phyloP scores from a whole-genome alignment of 2,113 vertebrate genomes.

The Monarcha castaneiventris region DNA sequence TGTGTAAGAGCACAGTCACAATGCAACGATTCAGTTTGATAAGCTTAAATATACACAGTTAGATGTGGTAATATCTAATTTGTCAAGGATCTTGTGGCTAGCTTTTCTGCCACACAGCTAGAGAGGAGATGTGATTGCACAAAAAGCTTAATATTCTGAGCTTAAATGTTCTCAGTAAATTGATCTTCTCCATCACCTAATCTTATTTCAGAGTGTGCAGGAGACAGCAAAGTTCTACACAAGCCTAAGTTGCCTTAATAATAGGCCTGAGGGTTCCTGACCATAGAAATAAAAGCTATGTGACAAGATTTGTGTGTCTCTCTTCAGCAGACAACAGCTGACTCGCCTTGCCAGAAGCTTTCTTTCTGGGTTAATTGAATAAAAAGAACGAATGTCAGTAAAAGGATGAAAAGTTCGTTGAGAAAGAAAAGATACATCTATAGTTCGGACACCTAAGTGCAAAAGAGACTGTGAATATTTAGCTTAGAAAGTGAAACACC shows the following conservation, averaged over 20 bases:
- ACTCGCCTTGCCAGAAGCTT: constrained; percentile 62
- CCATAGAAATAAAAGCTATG: constrained; percentile 71
- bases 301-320: constrained; percentile 70
- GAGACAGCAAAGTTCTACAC: constrained; percentile 71
- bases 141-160: constrained; percentile 72
- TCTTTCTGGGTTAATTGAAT: constrained; percentile 74
- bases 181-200: constrained; percentile 72
- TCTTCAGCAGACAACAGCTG: constrained; percentile 69
- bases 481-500: constrained; percentile 35
- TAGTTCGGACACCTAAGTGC: constrained; percentile 33
- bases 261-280: constrained; percentile 70
- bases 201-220: constrained; percentile 77
- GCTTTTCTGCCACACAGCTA: constrained; percentile 71
- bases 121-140: constrained; percentile 58
- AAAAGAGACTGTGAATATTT: constrained; percentile 32
- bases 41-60: constrained; percentile 81
- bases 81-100: constrained; percentile 74
- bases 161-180: constrained; percentile 68
- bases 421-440: constrained; percentile 51
- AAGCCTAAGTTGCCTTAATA: constrained; percentile 69
- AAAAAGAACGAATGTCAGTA: constrained; percentile 64
- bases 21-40: constrained; percentile 80
- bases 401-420: constrained; percentile 69
- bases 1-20: constrained; percentile 68
- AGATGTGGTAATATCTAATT: constrained; percentile 81